Base-by-base conservation (phyloP, 2,888 invertebrate genomes). In the Troglohyphantes excavatus region DNA sequence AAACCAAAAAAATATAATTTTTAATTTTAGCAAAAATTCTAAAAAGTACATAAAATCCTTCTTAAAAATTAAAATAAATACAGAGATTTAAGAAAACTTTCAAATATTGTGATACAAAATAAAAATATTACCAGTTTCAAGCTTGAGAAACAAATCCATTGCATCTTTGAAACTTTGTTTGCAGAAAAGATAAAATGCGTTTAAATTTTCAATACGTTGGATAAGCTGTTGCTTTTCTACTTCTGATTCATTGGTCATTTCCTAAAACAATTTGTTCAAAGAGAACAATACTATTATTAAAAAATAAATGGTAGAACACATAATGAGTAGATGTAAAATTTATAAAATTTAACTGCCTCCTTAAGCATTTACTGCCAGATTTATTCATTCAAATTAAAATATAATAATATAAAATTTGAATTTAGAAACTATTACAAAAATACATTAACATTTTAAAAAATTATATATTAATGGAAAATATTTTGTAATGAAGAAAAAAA, bases 151-250 rank as follows among this genome's bases (percentile, higher is more conserved):
- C 93, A 98, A 96, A 82, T 96, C 95, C 97, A 99, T 98, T 0
- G 99, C 97, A 92, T 97, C 96, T 11, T 96, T 95, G 93, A 97
- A 99, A 92, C 96, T 95, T 93, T 97, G 97, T 93, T 96, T 96
- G 81, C 96, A 96, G 93, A 99, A 99, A 11, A 99, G 94, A 93
- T 99, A 97, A 92, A 97, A 96, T 0, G 99, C 99, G 93, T 96
- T 96, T 0, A 97, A 94, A 91, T 97, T 97, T 93, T 98, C 97
- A 92, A 99, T 99, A 92, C 97, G 96, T 91, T 96, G 96, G 79
- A 97, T 96, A 92, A 96, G 96, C 92, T 96, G 96, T 59, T 95
- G 94, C 93, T 97, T 98, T 89, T 97, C 97, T 90, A 96, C 96
- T 67, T 95, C 95, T 0, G 96, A 95, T 93, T 97, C 97, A 91